phyloP scores from a whole-genome alignment of 2,113 vertebrate genomes.

The Podarcis muralis region DNA sequence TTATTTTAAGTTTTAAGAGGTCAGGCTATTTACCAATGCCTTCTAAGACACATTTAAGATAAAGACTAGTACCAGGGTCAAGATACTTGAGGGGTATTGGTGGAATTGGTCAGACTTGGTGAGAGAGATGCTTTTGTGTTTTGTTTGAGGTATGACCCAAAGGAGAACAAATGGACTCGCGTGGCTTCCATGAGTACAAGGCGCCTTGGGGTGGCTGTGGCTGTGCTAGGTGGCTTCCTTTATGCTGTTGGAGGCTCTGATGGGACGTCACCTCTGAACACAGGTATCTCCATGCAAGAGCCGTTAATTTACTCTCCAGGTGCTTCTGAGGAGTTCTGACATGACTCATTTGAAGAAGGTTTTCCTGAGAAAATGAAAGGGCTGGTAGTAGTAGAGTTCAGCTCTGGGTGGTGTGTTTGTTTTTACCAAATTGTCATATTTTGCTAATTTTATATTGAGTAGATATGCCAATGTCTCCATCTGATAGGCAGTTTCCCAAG shows the following conservation, averaged over 20 bases:
- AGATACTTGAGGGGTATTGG: background rate
- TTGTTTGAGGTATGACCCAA: constrained; percentile 90
- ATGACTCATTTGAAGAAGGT: background rate
- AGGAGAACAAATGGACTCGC: constrained; percentile 99
- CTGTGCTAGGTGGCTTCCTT: constrained; percentile 94
- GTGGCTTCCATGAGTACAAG: constrained; percentile 99
- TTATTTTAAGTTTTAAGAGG: too few species aligned
- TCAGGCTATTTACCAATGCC: too few species aligned
- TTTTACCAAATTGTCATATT: background rate
- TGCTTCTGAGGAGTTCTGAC: background rate
- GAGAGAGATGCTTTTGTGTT: background rate
- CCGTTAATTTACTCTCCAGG: fast-evolving
- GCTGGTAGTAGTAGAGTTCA: background rate
- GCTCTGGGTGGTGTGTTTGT: background rate
- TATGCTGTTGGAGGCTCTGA: constrained; percentile 98
- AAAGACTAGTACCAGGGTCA: too few species aligned
- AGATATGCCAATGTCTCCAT: background rate
- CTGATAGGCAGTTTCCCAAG: background rate
- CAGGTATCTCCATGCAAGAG: constrained; percentile 76
- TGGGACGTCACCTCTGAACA: constrained; percentile 97
- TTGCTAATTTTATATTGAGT: constrained; percentile 1
- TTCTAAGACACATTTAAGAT: too few species aligned
- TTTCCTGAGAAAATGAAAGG: background rate
- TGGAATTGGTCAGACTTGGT: background rate
- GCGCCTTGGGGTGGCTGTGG: constrained; percentile 94